These are phyloP conservation scores for Hirudinaria manillensis DNA, from an alignment of 2,888 invertebrate genomes.

Conservation along the genomic window DNA sequence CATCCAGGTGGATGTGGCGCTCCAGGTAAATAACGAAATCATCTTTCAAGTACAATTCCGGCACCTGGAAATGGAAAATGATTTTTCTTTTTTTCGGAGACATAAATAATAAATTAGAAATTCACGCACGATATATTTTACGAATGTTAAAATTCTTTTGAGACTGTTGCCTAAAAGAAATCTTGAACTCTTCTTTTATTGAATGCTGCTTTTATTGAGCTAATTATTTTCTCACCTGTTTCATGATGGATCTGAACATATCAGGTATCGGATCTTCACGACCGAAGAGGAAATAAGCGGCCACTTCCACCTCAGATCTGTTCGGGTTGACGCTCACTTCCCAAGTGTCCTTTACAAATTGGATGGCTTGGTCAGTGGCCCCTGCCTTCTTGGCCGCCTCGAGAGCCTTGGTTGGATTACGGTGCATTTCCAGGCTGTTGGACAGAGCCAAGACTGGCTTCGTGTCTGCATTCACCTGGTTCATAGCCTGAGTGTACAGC, in stretches of 20 bases:
- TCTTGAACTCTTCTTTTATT: not conserved
- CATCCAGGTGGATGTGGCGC: constrained; percentile 15
- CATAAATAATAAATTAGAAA: no score
- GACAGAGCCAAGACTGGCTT: constrained; percentile 12
- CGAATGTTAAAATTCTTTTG: no score
- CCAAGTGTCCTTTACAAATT: constrained; percentile 10
- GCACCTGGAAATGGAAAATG: not conserved
- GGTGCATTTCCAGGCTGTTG: not conserved
- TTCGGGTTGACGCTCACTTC: not conserved
- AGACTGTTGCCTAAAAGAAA: no score
- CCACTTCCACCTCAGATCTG: not conserved
- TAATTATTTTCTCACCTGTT: not conserved
- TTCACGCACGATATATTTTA: no score
- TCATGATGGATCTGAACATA: constrained; percentile 12
- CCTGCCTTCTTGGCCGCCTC: not conserved
- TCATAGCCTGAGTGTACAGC: constrained; percentile 1
- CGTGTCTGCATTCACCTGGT: not conserved
- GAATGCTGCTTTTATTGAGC: not conserved
- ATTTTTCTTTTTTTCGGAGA: not conserved
- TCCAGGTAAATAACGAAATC: constrained; percentile 15
- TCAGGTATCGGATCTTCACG: constrained; percentile 11
- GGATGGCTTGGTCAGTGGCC: not conserved
- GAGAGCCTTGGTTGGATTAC: not conserved
- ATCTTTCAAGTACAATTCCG: constrained; percentile 6
- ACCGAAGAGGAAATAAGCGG: constrained; percentile 17